These are phyloP conservation scores for Hexactinellida sp. DNA, from an alignment of 37 sponge, comb jelly and placozoan genomes.

Conservation along the genomic window DNA sequence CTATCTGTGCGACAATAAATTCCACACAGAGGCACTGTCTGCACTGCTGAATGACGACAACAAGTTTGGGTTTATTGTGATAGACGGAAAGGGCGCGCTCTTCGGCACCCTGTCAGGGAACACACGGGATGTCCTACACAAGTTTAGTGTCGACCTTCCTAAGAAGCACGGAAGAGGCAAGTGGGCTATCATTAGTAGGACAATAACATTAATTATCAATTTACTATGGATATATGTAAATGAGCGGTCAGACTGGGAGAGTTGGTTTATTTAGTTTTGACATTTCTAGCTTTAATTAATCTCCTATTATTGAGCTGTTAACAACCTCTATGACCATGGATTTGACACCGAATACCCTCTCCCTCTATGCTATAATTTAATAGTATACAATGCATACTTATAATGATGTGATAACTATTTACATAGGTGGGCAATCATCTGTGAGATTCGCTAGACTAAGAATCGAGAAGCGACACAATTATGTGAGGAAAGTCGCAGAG, in stretches of 20 bases:
- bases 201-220: background rate
- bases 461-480: conserved; percentile 96
- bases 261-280: background rate
- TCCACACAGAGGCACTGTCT: conserved; percentile 93
- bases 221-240: no score
- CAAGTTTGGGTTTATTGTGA: conserved; percentile 97
- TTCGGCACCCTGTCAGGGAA: conserved; percentile 97
- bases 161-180: conserved; percentile 88
- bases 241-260: no score
- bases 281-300: no score
- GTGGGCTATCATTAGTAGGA: background rate
- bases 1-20: conserved; percentile 99
- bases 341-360: background rate
- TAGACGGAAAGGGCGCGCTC: conserved; percentile 96
- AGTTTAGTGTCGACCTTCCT: conserved; percentile 96
- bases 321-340: background rate
- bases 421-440: conserved; percentile 87
- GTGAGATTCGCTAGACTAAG: conserved; percentile 93
- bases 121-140: conserved; percentile 91
- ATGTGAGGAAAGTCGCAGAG: conserved; percentile 92
- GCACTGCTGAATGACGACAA: conserved; percentile 96
- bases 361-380: background rate
- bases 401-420: background rate
- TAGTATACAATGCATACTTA: background rate
- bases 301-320: no score